These are phyloP conservation scores for Axea sp. DNA, from an alignment of 2,888 invertebrate species.

Conservation along the genomic window DNA sequence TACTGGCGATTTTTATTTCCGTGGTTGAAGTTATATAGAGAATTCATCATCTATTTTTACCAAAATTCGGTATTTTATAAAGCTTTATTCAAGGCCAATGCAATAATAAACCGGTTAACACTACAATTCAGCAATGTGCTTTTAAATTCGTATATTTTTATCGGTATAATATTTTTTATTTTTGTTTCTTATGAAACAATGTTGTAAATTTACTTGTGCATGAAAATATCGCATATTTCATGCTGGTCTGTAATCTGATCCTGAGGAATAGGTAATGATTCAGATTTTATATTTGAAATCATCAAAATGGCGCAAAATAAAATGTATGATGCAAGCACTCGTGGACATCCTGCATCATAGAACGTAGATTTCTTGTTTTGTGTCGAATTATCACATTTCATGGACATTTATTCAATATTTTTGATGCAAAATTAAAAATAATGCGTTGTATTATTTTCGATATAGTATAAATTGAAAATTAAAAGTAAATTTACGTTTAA, in stretches of 20 bases:
- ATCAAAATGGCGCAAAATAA: not conserved
- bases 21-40: slow-evolving; percentile 22
- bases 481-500: too few species aligned
- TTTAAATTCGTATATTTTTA: too few species aligned
- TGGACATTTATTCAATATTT: too few species aligned
- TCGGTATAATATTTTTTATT: too few species aligned
- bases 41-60: slow-evolving; percentile 50
- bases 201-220: not conserved
- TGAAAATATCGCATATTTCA: too few species aligned
- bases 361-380: too few species aligned
- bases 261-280: slow-evolving; percentile 11
- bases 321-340: slow-evolving; percentile 4
- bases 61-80: slow-evolving; percentile 49
- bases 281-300: slow-evolving; percentile 22
- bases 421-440: too few species aligned
- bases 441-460: too few species aligned
- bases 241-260: slow-evolving; percentile 4
- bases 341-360: too few species aligned
- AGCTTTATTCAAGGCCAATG: slow-evolving; percentile 40
- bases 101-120: slow-evolving; percentile 24
- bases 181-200: not conserved
- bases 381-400: too few species aligned
- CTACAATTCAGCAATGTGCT: slow-evolving; percentile 18
- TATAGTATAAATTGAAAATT: too few species aligned
- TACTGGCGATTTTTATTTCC: slow-evolving; percentile 48